Percentiles rank a stretch among this genome's conserved stretches.
These are phyloP conservation scores for Tylochromis polylepis DNA, from an alignment of 2,113 vertebrate species.

Conservation along the genomic window DNA sequence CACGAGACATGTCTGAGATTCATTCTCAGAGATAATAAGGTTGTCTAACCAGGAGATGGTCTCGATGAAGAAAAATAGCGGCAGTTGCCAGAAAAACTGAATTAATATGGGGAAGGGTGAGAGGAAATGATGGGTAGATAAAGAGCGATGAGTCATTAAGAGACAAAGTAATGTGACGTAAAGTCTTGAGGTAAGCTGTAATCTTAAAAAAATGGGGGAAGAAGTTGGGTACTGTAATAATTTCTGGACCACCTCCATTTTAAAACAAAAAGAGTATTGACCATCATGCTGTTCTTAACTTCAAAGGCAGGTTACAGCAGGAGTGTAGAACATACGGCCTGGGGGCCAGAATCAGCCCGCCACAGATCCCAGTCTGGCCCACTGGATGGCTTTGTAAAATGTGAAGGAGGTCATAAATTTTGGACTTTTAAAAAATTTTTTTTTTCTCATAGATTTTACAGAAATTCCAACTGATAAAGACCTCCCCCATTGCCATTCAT, in stretches of 20 bases:
- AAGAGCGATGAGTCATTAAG: background rate
- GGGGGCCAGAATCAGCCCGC: too few species aligned
- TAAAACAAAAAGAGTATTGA: background rate
- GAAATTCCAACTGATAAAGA: too few species aligned
- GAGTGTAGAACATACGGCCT: too few species aligned
- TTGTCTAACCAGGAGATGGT: background rate
- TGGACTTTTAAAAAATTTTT: too few species aligned
- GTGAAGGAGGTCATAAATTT: background rate
- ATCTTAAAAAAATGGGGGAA: background rate
- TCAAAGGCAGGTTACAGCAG: background rate
- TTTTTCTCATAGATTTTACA: too few species aligned
- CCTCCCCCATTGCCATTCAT: too few species aligned
- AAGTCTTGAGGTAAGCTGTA: background rate
- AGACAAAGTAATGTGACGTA: background rate
- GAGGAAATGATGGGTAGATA: background rate
- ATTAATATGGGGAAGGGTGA: background rate
- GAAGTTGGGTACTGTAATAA: background rate
- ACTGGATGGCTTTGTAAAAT: background rate
- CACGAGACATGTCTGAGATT: slow-evolving; percentile 15
- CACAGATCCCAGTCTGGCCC: background rate
- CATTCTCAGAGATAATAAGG: slow-evolving; percentile 18
- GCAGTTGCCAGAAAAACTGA: background rate
- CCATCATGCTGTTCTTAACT: background rate
- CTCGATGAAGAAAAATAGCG: background rate
- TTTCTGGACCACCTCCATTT: background rate